Evolutionary conservation across 2,888 invertebrate genomes (phyloP), one percentile per base, ranked within the genome.

Genomic region (Dolichopus griseipennis): DNA sequence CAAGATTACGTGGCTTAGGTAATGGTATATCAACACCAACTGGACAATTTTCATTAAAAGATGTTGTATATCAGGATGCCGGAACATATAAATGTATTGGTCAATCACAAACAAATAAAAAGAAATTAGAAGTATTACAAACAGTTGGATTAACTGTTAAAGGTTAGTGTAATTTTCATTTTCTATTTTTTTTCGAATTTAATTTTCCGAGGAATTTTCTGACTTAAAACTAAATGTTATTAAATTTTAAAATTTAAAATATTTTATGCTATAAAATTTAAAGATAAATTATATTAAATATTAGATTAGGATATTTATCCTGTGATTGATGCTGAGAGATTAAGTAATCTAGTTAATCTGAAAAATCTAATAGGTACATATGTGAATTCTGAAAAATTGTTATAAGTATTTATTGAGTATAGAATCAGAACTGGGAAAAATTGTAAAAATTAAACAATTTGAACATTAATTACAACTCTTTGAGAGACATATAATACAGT

Each of bases 41-140:
- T 20, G 86, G 86, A 65, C 86, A 87, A 72, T 84, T 90, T 71
- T 84, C 86, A 52, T 80, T 90, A 61, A 88, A 88, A 74, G 87
- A 88, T 73, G 88, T 90, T 69, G 83, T 90, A 69, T 90, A 90
- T 78, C 90, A 90, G 78, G 90, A 90, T 76, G 90, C 89, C 41
- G 90, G 90, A 21, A 88, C 88, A 75, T 90, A 90, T 78, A 85
- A 89, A 73, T 91, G 90, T 79, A 87, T 89, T 64, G 87, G 82
- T 43, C 81, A 83, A 71, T 80, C 81, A 62, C 71, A 79, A 67
- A 75, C 76, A 70, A 81, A 83, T 67, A 83, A 83, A 70, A 83
- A 84, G 73, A 82, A 84, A 75, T 75, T 85, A 67, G 85, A 86
- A 74, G 81, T 84, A 52, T 77, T 86, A 67, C 83, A 84, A 73